Evolutionary conservation across 2,888 invertebrate genomes (phyloP), one percentile per base, ranked within the genome.

Genomic region (Proisotoma minuta): DNA sequence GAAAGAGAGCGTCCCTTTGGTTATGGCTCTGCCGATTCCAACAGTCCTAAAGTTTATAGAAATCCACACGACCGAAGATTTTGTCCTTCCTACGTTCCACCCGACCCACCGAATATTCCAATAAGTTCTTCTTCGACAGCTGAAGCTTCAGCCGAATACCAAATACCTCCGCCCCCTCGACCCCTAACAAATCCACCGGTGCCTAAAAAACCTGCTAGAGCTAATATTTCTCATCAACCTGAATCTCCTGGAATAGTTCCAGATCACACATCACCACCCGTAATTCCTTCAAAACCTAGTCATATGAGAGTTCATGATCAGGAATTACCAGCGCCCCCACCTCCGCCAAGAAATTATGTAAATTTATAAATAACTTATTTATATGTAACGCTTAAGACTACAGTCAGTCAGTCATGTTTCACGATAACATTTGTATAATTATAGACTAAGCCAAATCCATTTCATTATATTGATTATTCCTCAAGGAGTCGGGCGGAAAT

Each of bases 281-380:
- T 27, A n/a, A 23, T 39, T 43, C 53, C 53, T n/a, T n/a, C 15
- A 39, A 54, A 54, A 24, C 23, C 54, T 54, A 39, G 34, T 54
- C 54, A 39, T 22, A 18, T 39, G 23, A 39, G 23, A 5, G 22
- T n/a, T 34, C 12, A 43, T 10, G 63, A 61, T 29, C 15, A 49
- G 10, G 48, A 34, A 26, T 59, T 47, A 29, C 56, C 65, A 2
- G 62, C 69, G 3, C 69, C 71, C 12, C 57, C 57, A 20, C 71
- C 68, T 0, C 69, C 69, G 20, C 69, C 68, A 51, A 63, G 71
- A 60, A 66, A 12, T 22, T 54, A 59, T 43, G 66, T 65, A 66
- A 65, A 56, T 53, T 15, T 3, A 4, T 50, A 23, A 20, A 34
- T 5, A 20, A 8, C 4, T n/a, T 50, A 23, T 50, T 23, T 22